Evolutionary conservation across 2,797 vertebrate species (phyloP).

Genomic region (Scyliorhinus canicula): DNA sequence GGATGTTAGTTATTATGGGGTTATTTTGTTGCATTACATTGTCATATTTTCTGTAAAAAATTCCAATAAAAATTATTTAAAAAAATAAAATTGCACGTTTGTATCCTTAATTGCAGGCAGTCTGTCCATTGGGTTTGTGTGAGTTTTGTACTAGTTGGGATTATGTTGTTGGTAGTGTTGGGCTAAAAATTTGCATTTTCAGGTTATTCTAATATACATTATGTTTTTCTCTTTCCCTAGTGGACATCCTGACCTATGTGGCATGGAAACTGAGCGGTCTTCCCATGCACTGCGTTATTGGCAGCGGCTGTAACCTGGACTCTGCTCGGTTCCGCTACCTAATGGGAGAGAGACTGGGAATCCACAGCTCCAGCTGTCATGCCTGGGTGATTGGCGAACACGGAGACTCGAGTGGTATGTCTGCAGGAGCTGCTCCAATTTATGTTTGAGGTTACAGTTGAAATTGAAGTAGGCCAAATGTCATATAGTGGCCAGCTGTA

Average conservation of each 20-base stretch:
- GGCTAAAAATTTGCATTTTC: neutral
- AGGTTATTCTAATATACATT: neutral
- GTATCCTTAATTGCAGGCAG: neutral
- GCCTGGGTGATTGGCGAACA: conserved; percentile 93
- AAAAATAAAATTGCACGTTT: too few relatives aligned
- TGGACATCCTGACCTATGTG: conserved; percentile 94
- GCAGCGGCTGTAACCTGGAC: conserved; percentile 92
- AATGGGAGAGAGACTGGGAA: conserved; percentile 82
- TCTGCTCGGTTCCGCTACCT: conserved; percentile 90
- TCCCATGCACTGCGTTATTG: conserved; percentile 86
- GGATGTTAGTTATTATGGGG: too few relatives aligned
- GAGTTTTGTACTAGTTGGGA: neutral
- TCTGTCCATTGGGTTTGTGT: neutral
- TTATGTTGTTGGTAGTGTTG: neutral
- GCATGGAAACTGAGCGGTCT: conserved; percentile 97
- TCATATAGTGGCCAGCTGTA: neutral
- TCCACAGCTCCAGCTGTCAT: conserved; percentile 86
- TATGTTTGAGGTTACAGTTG: neutral
- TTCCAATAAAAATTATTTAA: too few relatives aligned
- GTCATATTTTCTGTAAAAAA: too few relatives aligned
- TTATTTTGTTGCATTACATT: too few relatives aligned
- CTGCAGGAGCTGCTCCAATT: neutral
- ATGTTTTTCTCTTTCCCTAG: conserved; percentile 51
- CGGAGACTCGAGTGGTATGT: conserved; percentile 93
- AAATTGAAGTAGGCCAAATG: conserved; percentile 34